Percentiles rank a stretch among this genome's conserved stretches.
These are phyloP conservation scores for Drosophila murphyi DNA, from an alignment of 1,140 invertebrate genomes.

Conservation along the genomic window DNA sequence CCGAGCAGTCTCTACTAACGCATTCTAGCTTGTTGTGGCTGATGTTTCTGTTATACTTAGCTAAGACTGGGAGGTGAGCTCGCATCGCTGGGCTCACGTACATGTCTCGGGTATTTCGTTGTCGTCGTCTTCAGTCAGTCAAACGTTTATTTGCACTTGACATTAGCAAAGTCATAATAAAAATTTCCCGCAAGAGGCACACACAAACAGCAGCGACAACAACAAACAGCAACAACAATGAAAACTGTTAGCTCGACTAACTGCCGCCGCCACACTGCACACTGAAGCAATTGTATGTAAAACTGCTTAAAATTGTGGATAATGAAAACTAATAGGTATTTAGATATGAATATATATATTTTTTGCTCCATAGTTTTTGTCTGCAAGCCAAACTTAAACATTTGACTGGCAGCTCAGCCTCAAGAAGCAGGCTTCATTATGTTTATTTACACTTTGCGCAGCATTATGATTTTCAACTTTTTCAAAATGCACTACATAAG, in stretches of 20 bases:
- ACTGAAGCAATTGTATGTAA: slow-evolving; percentile 20
- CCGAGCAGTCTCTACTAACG: too few relatives aligned
- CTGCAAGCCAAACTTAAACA: too few relatives aligned
- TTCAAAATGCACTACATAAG: too few relatives aligned
- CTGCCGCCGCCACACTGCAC: slow-evolving; percentile 21
- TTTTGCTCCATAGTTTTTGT: too few relatives aligned
- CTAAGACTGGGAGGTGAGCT: slow-evolving; percentile 29
- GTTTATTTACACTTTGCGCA: too few relatives aligned
- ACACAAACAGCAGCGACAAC: slow-evolving; percentile 40
- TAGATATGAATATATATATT: too few relatives aligned
- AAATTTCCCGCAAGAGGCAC: slow-evolving; percentile 72
- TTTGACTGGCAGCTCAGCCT: too few relatives aligned
- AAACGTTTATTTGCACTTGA: slow-evolving; percentile 80
- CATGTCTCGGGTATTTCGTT: slow-evolving; percentile 17
- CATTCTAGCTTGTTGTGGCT: slow-evolving; percentile 4
- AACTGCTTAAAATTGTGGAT: neutral
- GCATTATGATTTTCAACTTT: too few relatives aligned
- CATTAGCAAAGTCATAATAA: slow-evolving; percentile 81
- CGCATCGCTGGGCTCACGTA: slow-evolving; percentile 42
- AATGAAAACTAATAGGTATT: too few relatives aligned
- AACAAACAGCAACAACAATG: slow-evolving; percentile 41
- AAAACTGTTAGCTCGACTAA: slow-evolving; percentile 32
- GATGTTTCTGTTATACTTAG: slow-evolving; percentile 16
- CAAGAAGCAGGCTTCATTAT: too few relatives aligned
- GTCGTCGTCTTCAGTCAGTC: slow-evolving; percentile 44